Evolutionary conservation across 2,888 invertebrate genomes (phyloP), one percentile per base, ranked within the genome.

Genomic region (Leucoma salicis): DNA sequence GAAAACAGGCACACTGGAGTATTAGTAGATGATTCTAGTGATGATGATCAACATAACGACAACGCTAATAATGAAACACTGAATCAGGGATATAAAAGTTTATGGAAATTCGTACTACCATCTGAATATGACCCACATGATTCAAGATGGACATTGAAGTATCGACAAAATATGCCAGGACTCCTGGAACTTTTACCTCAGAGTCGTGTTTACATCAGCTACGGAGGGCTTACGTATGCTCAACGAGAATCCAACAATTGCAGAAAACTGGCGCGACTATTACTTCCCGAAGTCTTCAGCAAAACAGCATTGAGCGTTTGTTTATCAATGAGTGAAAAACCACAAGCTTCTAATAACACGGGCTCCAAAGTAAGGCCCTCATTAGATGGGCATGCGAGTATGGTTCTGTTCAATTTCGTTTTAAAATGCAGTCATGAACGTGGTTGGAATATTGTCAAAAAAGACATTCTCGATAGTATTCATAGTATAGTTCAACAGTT

Each of bases 371-470:
- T 8, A n/a, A 27, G 35, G 14, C 35, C 35, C 1, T 27, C 15
- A 11, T 11, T 35, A n/a, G 16, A 35, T 35, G 2, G 11, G 10
- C 15, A 27, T 16, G 35, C 35, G n/a, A 14, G 14, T 14, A 27
- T 1, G 14, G 15, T 27, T 0, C 24, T 35, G 27, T 16, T 35
- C 8, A 35, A 16, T 35, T 42, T 39, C 25, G 36, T 46, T 46
- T 10, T 24, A 36, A 16, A 39, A 11, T 14, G 29, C 24, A 42
- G 46, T 36, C 32, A 36, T 2, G 21, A 46, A 42, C 33, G 33
- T 36, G 39, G 42, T 39, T 46, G 46, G 42, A 36, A 35, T 36
- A 42, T 33, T 39, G 39, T 39, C 31, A 6, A 31, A 21, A 2
- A 35, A 28, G 35, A 38, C 42, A 46, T 46, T 7, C 11, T 42